Evolutionary conservation across 2,113 vertebrate genomes (phyloP).

Genomic region (Chlamydotis undulata): DNA sequence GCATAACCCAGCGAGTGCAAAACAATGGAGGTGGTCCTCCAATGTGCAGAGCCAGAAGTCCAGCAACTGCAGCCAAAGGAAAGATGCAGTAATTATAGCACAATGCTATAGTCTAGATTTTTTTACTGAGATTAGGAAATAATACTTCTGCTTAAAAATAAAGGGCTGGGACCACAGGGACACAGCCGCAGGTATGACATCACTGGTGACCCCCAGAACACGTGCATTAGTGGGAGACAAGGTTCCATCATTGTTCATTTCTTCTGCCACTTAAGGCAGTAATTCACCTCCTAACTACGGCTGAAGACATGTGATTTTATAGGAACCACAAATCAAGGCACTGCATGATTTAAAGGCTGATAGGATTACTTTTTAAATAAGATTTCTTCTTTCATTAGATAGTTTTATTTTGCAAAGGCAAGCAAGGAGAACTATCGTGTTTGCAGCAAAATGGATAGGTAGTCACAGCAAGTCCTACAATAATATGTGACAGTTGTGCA

Average conservation of each 20-base stretch:
- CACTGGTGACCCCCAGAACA: neutral
- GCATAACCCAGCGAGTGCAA: neutral
- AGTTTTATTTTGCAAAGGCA: neutral
- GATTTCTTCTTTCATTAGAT: slow-evolving; percentile 16
- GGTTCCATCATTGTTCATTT: neutral
- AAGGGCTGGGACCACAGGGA: neutral
- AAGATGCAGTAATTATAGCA: neutral
- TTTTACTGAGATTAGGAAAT: neutral
- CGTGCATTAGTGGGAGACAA: neutral
- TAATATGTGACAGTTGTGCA: neutral
- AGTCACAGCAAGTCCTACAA: neutral
- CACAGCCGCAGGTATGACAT: neutral
- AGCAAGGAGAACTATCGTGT: neutral
- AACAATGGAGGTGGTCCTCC: neutral
- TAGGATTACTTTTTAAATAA: neutral
- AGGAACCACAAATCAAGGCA: slow-evolving; percentile 56
- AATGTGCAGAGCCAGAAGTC: neutral
- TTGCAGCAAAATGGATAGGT: neutral
- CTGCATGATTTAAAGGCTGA: slow-evolving; percentile 18
- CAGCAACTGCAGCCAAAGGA: neutral
- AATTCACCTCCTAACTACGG: neutral
- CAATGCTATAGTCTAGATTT: neutral
- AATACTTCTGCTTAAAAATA: slow-evolving; percentile 2
- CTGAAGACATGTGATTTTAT: slow-evolving; percentile 36
- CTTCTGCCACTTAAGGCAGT: neutral